These are phyloP conservation scores for Philereme vetulata DNA, from an alignment of 2,888 invertebrate species.

Conservation along the genomic window DNA sequence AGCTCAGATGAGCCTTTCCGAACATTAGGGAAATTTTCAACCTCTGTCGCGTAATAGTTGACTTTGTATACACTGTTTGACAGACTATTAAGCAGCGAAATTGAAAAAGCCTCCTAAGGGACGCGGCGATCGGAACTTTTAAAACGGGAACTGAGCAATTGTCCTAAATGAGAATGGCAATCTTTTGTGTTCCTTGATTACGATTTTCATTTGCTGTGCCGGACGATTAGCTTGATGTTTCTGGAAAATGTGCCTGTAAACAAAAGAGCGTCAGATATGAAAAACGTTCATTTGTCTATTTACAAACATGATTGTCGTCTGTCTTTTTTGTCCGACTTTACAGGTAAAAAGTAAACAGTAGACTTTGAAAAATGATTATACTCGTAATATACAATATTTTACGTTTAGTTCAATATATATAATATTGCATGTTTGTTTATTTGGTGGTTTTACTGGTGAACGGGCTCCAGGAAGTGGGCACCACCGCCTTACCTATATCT, in stretches of 20 bases:
- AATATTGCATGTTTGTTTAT: no score
- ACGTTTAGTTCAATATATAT: no score
- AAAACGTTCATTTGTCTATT: not conserved
- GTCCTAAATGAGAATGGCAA: constrained; percentile 33
- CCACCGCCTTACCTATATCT: no score
- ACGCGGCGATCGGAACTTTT: constrained; percentile 33
- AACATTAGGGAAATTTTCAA: constrained; percentile 43
- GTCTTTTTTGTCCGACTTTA: no score
- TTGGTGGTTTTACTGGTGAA: no score
- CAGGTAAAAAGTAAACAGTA: no score
- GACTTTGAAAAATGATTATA: no score
- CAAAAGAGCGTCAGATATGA: not conserved
- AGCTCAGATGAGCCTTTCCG: constrained; percentile 50
- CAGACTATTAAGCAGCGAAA: constrained; percentile 39
- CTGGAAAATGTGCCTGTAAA: constrained; percentile 4
- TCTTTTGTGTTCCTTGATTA: constrained; percentile 37
- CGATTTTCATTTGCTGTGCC: constrained; percentile 28
- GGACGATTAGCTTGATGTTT: constrained; percentile 15
- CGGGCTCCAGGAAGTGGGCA: no score
- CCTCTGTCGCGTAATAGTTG: constrained; percentile 37
- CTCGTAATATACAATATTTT: no score
- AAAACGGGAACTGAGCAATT: constrained; percentile 32
- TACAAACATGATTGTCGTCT: no score
- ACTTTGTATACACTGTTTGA: constrained; percentile 38
- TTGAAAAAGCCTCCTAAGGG: constrained; percentile 36